Conservation (phyloP, 1,140 invertebrate genomes). For the Andricus grossulariae region DNA sequence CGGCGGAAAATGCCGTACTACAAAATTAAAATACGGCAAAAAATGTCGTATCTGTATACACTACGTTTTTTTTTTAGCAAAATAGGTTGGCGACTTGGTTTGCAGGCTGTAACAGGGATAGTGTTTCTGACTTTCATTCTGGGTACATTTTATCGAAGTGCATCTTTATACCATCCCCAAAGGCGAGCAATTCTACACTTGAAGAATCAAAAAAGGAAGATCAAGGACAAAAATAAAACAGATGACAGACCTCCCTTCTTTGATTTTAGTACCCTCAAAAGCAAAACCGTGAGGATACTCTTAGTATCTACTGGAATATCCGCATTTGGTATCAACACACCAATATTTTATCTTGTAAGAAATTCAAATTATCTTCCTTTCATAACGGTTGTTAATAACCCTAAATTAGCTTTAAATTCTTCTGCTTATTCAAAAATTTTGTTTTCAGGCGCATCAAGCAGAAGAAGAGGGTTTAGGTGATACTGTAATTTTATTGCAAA, state of each 20-base stretch:
- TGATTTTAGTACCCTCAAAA: constrained; percentile 89
- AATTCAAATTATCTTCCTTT: not conserved
- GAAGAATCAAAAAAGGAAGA: constrained; percentile 92
- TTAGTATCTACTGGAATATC: constrained; percentile 86
- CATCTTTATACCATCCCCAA: constrained; percentile 93
- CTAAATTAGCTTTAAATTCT: not conserved
- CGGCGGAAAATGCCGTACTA: no score
- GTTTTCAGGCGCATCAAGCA: constrained; percentile 81
- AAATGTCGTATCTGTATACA: no score
- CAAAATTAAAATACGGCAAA: no score
- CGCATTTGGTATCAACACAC: constrained; percentile 90
- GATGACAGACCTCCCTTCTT: constrained; percentile 90
- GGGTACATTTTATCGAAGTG: constrained; percentile 92
- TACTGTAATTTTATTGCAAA: constrained; percentile 83
- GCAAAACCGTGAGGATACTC: constrained; percentile 89
- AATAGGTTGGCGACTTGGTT: constrained; percentile 90
- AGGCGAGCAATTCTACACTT: constrained; percentile 91
- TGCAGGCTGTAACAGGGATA: constrained; percentile 90
- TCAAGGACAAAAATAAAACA: constrained; percentile 84
- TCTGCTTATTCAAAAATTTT: not conserved
- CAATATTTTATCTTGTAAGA: constrained; percentile 88
- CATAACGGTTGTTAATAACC: no score
- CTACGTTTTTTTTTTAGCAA: constrained; percentile 80
- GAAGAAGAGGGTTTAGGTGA: constrained; percentile 84
- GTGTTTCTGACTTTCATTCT: constrained; percentile 91